These are phyloP conservation scores for Hypomecis atomaria DNA, from an alignment of 2,888 invertebrate species.

Conservation along the genomic window DNA sequence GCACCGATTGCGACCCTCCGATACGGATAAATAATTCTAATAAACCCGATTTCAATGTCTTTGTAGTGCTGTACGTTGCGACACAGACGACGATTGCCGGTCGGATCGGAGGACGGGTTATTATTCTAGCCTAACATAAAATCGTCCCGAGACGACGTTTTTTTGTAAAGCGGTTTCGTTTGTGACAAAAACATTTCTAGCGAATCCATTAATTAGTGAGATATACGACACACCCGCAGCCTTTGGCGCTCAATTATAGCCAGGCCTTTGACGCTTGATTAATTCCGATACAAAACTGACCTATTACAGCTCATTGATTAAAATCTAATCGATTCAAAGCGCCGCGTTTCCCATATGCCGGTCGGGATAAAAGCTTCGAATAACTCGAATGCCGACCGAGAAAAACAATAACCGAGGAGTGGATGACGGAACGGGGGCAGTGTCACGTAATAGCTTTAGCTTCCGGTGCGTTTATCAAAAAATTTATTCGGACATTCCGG, in stretches of 20 bases:
- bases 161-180: slow-evolving; percentile 73
- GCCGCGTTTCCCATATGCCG: slow-evolving; percentile 78
- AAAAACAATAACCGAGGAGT: slow-evolving; percentile 79
- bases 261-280: slow-evolving; percentile 82
- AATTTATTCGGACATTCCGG: slow-evolving; percentile 81
- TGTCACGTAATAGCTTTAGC: slow-evolving; percentile 80
- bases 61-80: slow-evolving; percentile 38
- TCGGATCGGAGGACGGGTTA: slow-evolving; percentile 44
- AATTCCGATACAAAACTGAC: slow-evolving; percentile 82
- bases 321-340: slow-evolving; percentile 81
- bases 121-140: slow-evolving; percentile 44
- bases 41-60: slow-evolving; percentile 40
- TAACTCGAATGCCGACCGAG: slow-evolving; percentile 70
- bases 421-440: slow-evolving; percentile 71
- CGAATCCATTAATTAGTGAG: slow-evolving; percentile 82
- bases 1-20: slow-evolving; percentile 56
- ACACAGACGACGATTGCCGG: slow-evolving; percentile 36
- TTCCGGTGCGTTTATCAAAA: slow-evolving; percentile 83
- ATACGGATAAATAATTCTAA: slow-evolving; percentile 43
- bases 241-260: slow-evolving; percentile 75
- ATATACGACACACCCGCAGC: slow-evolving; percentile 77
- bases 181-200: slow-evolving; percentile 76
- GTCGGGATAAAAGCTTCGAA: slow-evolving; percentile 69
- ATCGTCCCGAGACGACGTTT: slow-evolving; percentile 45
- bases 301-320: slow-evolving; percentile 78